Conservation (phyloP, 2,888 invertebrate genomes). For the Sarcophaga rosellei region DNA sequence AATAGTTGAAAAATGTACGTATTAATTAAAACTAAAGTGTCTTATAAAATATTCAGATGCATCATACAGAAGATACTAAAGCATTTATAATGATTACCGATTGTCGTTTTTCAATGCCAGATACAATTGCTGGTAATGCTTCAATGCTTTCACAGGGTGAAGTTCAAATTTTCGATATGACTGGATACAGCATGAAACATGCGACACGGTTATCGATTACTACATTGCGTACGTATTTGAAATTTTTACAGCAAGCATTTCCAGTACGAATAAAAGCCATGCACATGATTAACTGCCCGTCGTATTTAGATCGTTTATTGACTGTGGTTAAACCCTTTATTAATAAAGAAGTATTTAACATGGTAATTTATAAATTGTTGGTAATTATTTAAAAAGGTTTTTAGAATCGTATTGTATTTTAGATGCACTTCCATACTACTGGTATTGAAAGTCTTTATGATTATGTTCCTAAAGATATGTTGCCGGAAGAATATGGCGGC, state of each 20-base stretch:
- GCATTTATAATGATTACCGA: slow-evolving; percentile 89
- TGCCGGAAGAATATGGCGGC: slow-evolving; percentile 77
- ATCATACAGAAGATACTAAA: slow-evolving; percentile 85
- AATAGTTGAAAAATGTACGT: neutral
- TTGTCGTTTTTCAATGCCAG: slow-evolving; percentile 81
- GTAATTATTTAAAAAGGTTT: neutral
- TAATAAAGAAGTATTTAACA: slow-evolving; percentile 84
- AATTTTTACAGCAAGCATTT: slow-evolving; percentile 76
- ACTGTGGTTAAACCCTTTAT: slow-evolving; percentile 85
- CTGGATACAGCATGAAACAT: slow-evolving; percentile 85
- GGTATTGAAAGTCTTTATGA: slow-evolving; percentile 85
- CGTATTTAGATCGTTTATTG: slow-evolving; percentile 85
- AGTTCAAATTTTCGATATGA: slow-evolving; percentile 87
- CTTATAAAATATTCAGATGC: slow-evolving; percentile 80
- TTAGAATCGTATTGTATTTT: slow-evolving; percentile 48
- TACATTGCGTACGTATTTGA: slow-evolving; percentile 75
- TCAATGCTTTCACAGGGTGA: slow-evolving; percentile 82
- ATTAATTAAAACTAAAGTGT: neutral
- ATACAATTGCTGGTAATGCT: slow-evolving; percentile 65
- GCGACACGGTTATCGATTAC: slow-evolving; percentile 82
- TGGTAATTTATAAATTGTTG: slow-evolving; percentile 80
- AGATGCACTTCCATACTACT: slow-evolving; percentile 87
- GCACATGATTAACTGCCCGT: slow-evolving; percentile 85
- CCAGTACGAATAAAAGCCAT: slow-evolving; percentile 79
- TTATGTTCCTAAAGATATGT: slow-evolving; percentile 82